Evolutionary conservation across 2,113 vertebrate genomes (phyloP), one percentile per base, ranked within the genome.

Genomic region (Alosa alosa): DNA sequence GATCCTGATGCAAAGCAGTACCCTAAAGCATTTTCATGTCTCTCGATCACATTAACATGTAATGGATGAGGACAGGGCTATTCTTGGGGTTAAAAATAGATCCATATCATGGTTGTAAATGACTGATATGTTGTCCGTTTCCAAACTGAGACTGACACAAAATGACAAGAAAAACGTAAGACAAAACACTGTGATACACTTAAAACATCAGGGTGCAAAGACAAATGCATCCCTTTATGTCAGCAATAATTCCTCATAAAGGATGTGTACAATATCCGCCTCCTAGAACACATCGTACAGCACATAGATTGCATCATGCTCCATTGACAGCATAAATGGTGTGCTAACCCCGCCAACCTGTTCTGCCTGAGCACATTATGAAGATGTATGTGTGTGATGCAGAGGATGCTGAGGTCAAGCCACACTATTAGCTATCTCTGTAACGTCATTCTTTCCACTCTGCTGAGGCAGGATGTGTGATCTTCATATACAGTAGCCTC

Each of bases 401-500:
- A 78, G 68, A 85, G 49, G 50, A 87, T 44, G 17, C 6, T 20
- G 68, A 85, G n/a, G 64, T 45, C 84, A 85, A 46, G 49, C 20
- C 81, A 85, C 64, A 36, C 64, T 44, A 75, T 85, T 83, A 72
- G 64, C 64, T 72, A 25, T 31, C 64, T 72, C 25, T 83, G n/a
- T 81, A 25, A 85, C 81, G 68, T 85, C 84, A 85, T 45, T 41
- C n/a, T 68, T 44, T 81, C 84, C 46, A 85, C 64, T 78, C 83
- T 81, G 41, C n/a, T 36, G 60, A 72, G 6, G n/a, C 64, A 72
- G 8, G 60, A 68, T 25, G 60, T 68, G 60, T 72, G 64, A 72
- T 72, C 64, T 72, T 72, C 64, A 72, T 72, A 36, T 72, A 31
- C 31, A 31, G 31, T 31, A 31, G 64, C 25, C 64, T 36, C 64